A percentile compares a stretch with the other conserved stretches of the same genome.
phyloP scores from a whole-genome alignment of 2,113 vertebrate species.

The Brachypteracias leptosomus region DNA sequence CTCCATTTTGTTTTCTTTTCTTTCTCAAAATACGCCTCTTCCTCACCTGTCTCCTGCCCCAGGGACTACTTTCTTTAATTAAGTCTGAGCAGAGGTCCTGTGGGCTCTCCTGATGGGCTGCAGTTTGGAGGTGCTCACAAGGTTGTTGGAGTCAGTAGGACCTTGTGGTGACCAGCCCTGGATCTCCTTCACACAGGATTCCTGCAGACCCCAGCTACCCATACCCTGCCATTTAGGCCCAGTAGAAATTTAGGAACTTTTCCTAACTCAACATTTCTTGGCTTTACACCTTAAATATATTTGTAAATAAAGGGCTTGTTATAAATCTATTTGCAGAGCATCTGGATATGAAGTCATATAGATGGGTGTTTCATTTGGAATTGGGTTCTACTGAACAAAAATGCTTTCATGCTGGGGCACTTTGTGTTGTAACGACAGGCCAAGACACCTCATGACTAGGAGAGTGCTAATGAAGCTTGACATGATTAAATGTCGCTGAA shows the following conservation, averaged over 20 bases:
- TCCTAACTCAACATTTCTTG: background rate
- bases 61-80: background rate
- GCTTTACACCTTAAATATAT: background rate
- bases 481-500: background rate
- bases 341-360: background rate
- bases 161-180: background rate
- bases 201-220: background rate
- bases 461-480: background rate
- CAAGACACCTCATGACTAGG: background rate
- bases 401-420: background rate
- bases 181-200: background rate
- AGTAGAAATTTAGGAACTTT: background rate
- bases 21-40: background rate
- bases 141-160: background rate
- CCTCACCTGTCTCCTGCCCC: background rate
- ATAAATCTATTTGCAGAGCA: background rate
- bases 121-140: background rate
- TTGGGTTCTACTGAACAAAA: background rate
- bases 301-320: background rate
- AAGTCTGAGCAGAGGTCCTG: accelerated
- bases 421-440: accelerated
- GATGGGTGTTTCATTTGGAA: background rate
- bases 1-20: background rate
- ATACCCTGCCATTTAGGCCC: background rate
- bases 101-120: background rate